Evolutionary conservation across 2,888 invertebrate species (phyloP), one percentile per base, ranked within the genome.

Genomic region (Plusia festucae): DNA sequence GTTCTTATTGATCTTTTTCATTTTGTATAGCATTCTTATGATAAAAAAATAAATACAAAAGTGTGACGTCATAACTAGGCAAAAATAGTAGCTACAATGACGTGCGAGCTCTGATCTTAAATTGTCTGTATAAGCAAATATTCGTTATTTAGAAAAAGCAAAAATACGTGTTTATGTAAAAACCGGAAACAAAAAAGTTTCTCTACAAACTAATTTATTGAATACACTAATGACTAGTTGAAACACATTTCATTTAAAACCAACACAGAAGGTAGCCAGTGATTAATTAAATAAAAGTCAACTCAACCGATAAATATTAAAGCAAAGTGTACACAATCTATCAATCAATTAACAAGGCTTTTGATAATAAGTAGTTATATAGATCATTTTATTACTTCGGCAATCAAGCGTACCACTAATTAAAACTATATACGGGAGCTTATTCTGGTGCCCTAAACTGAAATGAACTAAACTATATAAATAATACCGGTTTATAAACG

Each of bases 361-460:
- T 13, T 32, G 27, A 51, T 57, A 57, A 60, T 60, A 22, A 11
- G 30, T 32, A 22, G 18, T 30, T 58, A 59, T 58, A 72, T 51
- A 61, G 57, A 59, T 49, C 32, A 13, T 24, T 15, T 34, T 54
- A 46, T 40, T 58, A 20, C 56, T 22, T 55, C 44, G 49, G n/a
- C 22, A 49, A 63, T 57, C 54, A 52, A 57, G 53, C 13, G 13
- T 16, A 16, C 49, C 18, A 15, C 52, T 74, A 58, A 73, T 68
- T 74, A 54, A 73, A 73, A 60, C 62, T n/a, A 24, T 9, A n/a
- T n/a, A n/a, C n/a, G n/a, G n/a, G 40, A 1, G 40, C 15, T 5
- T 2, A 40, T 40, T 40, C 15, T 40, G 40, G 4, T 34, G 1
- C 15, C 5, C n/a, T n/a, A n/a, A n/a, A n/a, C n/a, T n/a, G n/a